Base-by-base conservation (phyloP, 2,797 vertebrate species). In the Clarias laeviceps region DNA sequence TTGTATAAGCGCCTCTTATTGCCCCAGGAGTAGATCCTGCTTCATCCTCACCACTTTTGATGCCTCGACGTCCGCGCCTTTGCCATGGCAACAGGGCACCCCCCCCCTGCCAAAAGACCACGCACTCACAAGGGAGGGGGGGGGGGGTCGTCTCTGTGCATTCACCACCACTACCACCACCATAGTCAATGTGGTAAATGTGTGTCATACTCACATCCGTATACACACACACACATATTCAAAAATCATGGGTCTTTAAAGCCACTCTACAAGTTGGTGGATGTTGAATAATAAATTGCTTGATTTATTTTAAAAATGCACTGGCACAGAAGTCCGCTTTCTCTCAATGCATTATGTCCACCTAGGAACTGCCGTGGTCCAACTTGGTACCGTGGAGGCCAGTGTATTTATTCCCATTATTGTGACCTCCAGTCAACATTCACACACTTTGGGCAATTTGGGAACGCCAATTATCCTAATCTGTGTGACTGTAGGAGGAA, bases 31-130 rank as follows among this genome's bases (percentile, higher is more conserved):
- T 24, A 17, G 24, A 61, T 59, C 62, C 64, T 82, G 34, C 20
- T 62, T 62, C 76, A 40, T 57, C 83, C 27, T 24, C 65, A 32
- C 56, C 56, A 62, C 57, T 61, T 79, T 79, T 79, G 32, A 79
- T 40, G 50, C 89, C 89, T 85, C 85, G 82, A 81, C 56, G 83
- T 84, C 84, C 92, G 89, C 24, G 32, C 80, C 61, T 83, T 94
- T 89, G 85, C 94, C 91, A 93, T 92, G 93, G 85, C 93, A 92
- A 94, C 92, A 57, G 61, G 56, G 37, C 32, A n/a, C 76, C n/a
- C 50, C 12, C 12, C 40, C 40, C 57, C 83, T 50, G 12, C 74
- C 40, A 54, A 85, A 87, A 87, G 85, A 88, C 85, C 68, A 76
- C 56, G 56, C 78, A 69, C 66, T 78, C 81, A 59, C 87, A 82